phyloP scores from a whole-genome alignment of 1,140 invertebrate genomes.

The silkworm (Bombyx mori) region DNA sequence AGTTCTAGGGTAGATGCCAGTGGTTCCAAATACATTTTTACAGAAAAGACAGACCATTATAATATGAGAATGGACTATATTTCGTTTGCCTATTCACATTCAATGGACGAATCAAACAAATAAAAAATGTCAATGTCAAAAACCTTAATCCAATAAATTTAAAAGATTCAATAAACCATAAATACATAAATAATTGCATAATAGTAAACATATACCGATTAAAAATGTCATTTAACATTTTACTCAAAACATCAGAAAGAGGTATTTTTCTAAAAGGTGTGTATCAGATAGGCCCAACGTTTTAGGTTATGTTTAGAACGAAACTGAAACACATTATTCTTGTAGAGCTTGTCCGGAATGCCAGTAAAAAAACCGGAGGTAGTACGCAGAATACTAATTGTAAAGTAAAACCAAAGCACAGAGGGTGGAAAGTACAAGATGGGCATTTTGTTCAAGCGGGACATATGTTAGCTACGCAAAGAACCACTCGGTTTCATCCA shows the following conservation, averaged over 20 bases:
- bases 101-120: too few species aligned
- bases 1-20: too few species aligned
- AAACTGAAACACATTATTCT: constrained; percentile 11
- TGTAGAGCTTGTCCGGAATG: constrained; percentile 70
- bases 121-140: not conserved
- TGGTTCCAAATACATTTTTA: too few species aligned
- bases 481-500: constrained; percentile 81
- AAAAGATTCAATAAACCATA: too few species aligned
- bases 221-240: constrained; percentile 15
- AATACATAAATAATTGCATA: too few species aligned
- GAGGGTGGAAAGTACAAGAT: constrained; percentile 79
- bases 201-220: not conserved
- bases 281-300: not conserved
- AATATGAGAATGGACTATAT: too few species aligned
- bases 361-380: constrained; percentile 78
- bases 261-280: constrained; percentile 16
- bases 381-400: constrained; percentile 76
- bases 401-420: constrained; percentile 78
- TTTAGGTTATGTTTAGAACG: not conserved
- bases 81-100: too few species aligned
- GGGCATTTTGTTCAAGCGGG: constrained; percentile 76
- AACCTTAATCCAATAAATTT: not conserved
- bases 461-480: constrained; percentile 79
- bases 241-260: constrained; percentile 8
- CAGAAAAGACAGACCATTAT: too few species aligned